These are phyloP conservation scores for Mythimna ferrago DNA, from an alignment of 2,888 invertebrate genomes.

Conservation along the genomic window DNA sequence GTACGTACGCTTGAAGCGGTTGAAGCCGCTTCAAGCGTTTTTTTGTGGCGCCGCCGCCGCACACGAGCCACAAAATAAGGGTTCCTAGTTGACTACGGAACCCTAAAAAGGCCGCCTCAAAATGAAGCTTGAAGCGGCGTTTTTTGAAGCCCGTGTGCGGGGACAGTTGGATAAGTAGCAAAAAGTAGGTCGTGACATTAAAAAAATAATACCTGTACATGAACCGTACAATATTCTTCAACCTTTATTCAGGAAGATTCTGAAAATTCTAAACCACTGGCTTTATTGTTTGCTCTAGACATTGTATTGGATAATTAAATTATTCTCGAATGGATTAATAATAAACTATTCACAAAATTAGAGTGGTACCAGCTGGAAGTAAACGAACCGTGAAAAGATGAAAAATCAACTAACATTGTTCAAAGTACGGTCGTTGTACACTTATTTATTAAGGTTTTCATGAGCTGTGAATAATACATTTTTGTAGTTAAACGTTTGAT, in stretches of 20 bases:
- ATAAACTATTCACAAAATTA: conserved; percentile 19
- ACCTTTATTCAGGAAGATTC: not conserved
- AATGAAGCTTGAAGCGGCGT: too few relatives aligned
- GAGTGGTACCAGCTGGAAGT: conserved; percentile 1
- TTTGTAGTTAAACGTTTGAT: not conserved
- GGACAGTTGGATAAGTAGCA: too few relatives aligned
- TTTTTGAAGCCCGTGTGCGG: too few relatives aligned
- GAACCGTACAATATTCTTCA: not conserved
- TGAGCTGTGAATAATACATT: not conserved
- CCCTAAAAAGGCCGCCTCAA: too few relatives aligned
- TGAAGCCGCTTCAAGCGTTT: too few relatives aligned
- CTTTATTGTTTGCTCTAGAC: not conserved
- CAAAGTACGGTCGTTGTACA: conserved; percentile 10
- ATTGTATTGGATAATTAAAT: conserved; percentile 11
- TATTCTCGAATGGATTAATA: conserved; percentile 27
- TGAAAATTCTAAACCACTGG: not conserved
- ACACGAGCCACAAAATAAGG: too few relatives aligned
- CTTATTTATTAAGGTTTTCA: not conserved
- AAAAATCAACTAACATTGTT: conserved; percentile 29
- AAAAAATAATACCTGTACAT: too few relatives aligned
- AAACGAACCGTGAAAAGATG: conserved; percentile 43
- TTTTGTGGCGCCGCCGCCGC: too few relatives aligned
- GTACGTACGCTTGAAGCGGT: too few relatives aligned
- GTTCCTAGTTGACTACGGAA: too few relatives aligned
- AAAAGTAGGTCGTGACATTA: too few relatives aligned